Base-by-base conservation (phyloP, 2,888 invertebrate genomes). In the Lasiommata megera region DNA sequence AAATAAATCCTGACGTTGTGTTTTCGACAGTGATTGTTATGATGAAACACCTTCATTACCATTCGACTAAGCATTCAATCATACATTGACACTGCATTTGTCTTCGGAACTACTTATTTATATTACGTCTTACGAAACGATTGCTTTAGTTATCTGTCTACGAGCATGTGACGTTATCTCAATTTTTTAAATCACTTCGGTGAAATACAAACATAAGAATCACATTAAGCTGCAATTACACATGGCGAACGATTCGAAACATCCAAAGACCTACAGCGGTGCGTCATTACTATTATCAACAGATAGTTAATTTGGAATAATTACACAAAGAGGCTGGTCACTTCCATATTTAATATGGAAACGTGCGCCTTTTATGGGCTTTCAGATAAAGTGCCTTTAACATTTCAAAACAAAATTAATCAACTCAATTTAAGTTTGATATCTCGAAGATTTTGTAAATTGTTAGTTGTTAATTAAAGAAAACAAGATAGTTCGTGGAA, bases 1-100 rank as follows among this genome's bases (percentile, higher is more conserved):
- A 64, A 61, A 70, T 65, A 67, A 73, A 79, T 79, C 75, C 76
- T 69, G 73, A 77, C 76, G 77, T 76, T 79, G 71, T 76, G 63
- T 71, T 72, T 47, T 38, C 29, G 38, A 48, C 72, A 78, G 67
- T 73, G 65, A 57, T 61, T 64, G 58, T 62, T 51, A 52, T 59
- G 46, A 59, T 40, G 23, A 46, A 64, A 66, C 65, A 61, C 46
- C 48, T 61, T 56, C 47, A 59, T 54, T 51, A 48, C 34, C 48
- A n/a, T n/a, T n/a, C n/a, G n/a, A n/a, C n/a, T n/a, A n/a, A n/a
- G n/a, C n/a, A n/a, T n/a, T n/a, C n/a, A n/a, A n/a, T n/a, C n/a
- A n/a, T n/a, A n/a, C n/a, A n/a, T n/a, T n/a, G n/a, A n/a, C n/a
- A n/a, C n/a, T n/a, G n/a, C n/a, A n/a, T n/a, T n/a, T n/a, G n/a